Base-by-base conservation (phyloP, 2,797 vertebrate genomes). In the Acanthurus tractus region DNA sequence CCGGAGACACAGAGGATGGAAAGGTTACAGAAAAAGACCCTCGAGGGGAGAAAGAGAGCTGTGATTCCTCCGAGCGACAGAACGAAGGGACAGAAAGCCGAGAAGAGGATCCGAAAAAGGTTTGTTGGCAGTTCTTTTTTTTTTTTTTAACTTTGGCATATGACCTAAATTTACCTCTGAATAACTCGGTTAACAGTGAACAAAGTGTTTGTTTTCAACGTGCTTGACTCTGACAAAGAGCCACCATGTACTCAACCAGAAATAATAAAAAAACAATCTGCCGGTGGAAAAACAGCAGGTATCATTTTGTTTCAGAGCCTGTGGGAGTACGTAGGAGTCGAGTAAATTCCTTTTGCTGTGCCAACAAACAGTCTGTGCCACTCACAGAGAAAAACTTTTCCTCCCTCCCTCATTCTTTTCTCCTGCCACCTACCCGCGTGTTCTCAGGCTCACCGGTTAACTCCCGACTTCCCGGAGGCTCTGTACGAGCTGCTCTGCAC, bases 401-500 rank as follows among this genome's bases (percentile, higher is more conserved):
- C 68, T 62, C 56, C 46, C 14, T 58, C 5, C 11, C 23, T 48
- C 2, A 0, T 22, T 50, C 29, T 34, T 56, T 74, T 40, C 22
- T 50, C 56, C 54, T 66, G 54, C 71, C 79, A 71, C 83, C 78
- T 20, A 48, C 76, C 54, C 22, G 3, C 36, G 1, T 70, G 76
- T 78, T 72, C 66, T 58, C 89, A 96, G 95, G 82, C 83, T 78
- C 90, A 82, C 78, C 82, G 89, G 63, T 88, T 93, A 85, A 94
- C 94, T 58, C 88, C 92, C 0, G 95, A 96, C 71, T 96, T 95
- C 87, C 95, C 94, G 0, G 96, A 96, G 2, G 75, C 94, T 0
- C 92, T 96, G 76, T 96, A 93, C 46, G 95, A 96, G 75, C 91
- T 96, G 78, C 89, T 96, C 15, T 95, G 91, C 85, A 86, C 92